A percentile compares a stretch with the other conserved stretches of the same genome.
Evolutionary conservation across 1,140 invertebrate species (phyloP).

Genomic region (Pseudomyrmex concolor): DNA sequence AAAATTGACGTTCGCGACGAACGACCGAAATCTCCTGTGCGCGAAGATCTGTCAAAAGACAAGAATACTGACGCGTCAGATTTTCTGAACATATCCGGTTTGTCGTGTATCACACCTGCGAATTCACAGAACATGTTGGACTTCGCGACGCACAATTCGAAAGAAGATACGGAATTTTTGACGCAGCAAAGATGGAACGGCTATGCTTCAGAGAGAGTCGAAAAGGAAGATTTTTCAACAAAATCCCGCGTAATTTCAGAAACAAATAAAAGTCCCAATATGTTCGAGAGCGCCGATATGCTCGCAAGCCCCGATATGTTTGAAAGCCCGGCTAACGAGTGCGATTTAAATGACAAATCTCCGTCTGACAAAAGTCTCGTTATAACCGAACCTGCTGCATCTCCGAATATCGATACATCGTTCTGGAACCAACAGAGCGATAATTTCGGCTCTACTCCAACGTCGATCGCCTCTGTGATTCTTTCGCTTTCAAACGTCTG

Average conservation of each 20-base stretch:
- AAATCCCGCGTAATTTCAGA: slow-evolving; percentile 5
- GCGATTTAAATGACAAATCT: too few relatives aligned
- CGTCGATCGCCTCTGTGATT: too few relatives aligned
- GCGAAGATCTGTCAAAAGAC: neutral
- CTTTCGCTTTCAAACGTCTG: neutral
- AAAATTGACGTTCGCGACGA: neutral
- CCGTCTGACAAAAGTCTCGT: too few relatives aligned
- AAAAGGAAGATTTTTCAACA: neutral
- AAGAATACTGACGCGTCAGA: neutral
- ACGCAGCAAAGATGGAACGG: neutral
- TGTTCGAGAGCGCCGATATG: neutral
- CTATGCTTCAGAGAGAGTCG: neutral
- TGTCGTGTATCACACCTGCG: neutral
- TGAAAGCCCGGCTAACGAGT: too few relatives aligned
- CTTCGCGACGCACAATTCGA: neutral
- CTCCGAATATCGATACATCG: too few relatives aligned
- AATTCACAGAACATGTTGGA: neutral
- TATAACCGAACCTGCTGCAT: too few relatives aligned
- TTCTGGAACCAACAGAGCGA: too few relatives aligned
- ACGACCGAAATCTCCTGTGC: neutral
- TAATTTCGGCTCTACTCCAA: too few relatives aligned
- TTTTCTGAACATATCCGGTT: neutral
- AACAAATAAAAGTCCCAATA: neutral
- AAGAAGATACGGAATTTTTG: neutral
- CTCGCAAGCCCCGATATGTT: slow-evolving; percentile 14